phyloP scores from a whole-genome alignment of 2,797 vertebrate species.

The Merluccius polli region DNA sequence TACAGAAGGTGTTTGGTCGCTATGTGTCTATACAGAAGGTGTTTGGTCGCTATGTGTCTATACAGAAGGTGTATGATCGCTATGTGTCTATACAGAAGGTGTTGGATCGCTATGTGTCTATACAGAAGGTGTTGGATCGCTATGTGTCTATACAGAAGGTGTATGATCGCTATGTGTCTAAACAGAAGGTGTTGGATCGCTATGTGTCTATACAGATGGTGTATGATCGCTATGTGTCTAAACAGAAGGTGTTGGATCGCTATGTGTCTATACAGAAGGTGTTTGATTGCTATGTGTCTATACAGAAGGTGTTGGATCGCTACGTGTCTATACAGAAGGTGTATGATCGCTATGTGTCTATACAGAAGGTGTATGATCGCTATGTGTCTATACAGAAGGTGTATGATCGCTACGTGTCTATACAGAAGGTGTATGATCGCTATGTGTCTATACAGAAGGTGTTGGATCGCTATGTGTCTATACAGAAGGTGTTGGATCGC shows the following conservation, averaged over 20 bases:
- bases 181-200: not conserved
- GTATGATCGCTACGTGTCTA: slow-evolving; percentile 62
- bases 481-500: not conserved
- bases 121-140: not conserved
- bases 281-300: slow-evolving; percentile 51
- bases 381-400: slow-evolving; percentile 54
- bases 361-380: not conserved
- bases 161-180: slow-evolving; percentile 51
- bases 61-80: not conserved
- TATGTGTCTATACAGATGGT: slow-evolving; percentile 54
- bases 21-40: slow-evolving; percentile 54
- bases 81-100: slow-evolving; percentile 54
- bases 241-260: not conserved
- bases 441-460: slow-evolving; percentile 54
- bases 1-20: not conserved
- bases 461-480: slow-evolving; percentile 52
- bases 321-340: slow-evolving; percentile 64
- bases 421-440: not conserved
- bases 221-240: slow-evolving; percentile 51
- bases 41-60: slow-evolving; percentile 51
- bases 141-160: slow-evolving; percentile 54
- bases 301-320: not conserved
- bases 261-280: slow-evolving; percentile 54
- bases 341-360: slow-evolving; percentile 51
- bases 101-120: slow-evolving; percentile 52